Percentiles rank a stretch among this genome's conserved stretches.
Evolutionary conservation across 1,140 invertebrate genomes (phyloP).

Genomic region (Drosophila navojoa): DNA sequence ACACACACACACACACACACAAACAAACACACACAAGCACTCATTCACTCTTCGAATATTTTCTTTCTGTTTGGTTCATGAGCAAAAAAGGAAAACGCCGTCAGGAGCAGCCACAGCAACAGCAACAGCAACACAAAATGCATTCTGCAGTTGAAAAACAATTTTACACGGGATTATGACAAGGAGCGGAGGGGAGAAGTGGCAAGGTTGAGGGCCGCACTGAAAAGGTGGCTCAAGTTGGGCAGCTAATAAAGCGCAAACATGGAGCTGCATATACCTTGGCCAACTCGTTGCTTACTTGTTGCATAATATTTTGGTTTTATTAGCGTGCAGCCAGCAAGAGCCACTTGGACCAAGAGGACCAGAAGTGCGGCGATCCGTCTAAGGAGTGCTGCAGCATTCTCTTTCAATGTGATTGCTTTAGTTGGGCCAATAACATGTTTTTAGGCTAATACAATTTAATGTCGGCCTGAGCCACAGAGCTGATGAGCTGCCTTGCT

Average conservation of each 20-base stretch:
- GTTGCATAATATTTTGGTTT: conserved; percentile 80
- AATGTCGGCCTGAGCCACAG: conserved; percentile 41
- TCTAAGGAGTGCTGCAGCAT: conserved; percentile 14
- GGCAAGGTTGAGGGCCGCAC: conserved; percentile 26
- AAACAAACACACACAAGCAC: conserved; percentile 1
- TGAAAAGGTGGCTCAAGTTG: conserved; percentile 31
- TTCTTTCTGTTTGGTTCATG: conserved; percentile 10
- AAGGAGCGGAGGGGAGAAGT: conserved; percentile 7
- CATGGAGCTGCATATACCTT: conserved; percentile 38
- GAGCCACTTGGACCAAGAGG: neutral
- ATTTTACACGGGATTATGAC: conserved; percentile 77
- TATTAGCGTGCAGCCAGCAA: conserved; percentile 58
- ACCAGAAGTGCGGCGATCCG: conserved; percentile 7
- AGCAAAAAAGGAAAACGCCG: conserved; percentile 44
- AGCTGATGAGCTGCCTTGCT: conserved; percentile 3
- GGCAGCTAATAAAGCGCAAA: conserved; percentile 73
- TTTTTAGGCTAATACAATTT: conserved; percentile 76
- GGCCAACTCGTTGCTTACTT: conserved; percentile 58
- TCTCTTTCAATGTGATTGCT: conserved; percentile 72
- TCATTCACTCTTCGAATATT: neutral
- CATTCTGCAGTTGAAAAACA: conserved; percentile 71
- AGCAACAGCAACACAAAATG: conserved; percentile 54
- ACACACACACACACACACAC: conserved; percentile 31
- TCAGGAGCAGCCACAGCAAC: conserved; percentile 33
- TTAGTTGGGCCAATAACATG: conserved; percentile 59